Evolutionary conservation across 1,140 invertebrate genomes (phyloP), one percentile per base, ranked within the genome.

Genomic region (Lepidurus packardi): DNA sequence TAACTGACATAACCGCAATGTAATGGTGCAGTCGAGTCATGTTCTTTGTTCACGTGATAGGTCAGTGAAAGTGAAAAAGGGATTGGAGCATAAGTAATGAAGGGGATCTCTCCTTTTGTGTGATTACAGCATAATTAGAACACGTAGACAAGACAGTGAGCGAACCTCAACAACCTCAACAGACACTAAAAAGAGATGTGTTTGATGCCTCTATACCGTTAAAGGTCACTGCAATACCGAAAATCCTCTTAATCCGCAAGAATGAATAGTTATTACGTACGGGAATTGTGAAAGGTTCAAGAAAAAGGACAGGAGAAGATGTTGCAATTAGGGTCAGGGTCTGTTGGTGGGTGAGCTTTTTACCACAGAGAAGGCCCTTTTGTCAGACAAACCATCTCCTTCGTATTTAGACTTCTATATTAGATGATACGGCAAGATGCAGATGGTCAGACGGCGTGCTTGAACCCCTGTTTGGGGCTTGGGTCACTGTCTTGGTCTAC

Each of bases 21-120:
- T 65, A 65, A 65, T 16, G 13, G 16, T 16, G 53, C 7, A 65
- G 53, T 65, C 53, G 16, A 65, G 53, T 65, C 53, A 21, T 65
- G 53, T 47, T 11, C 53, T 65, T 65, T 65, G 53, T 65, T 65
- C 53, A 65, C 53, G 53, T 65, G 53, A 65, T 65, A 21, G 53
- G 53, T 13, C 7, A 65, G 53, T 65, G 53, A 65, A 65, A 65
- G 53, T 65, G 21, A 65, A 65, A 7, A 65, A 1, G n/a, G 53
- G 9, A 65, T 21, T 65, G 16, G 21, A 65, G 16, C 13, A 65
- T 65, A 13, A 16, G 6, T 13, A 65, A 65, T 9, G 34, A 34
- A 65, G 13, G 53, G n/a, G 21, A 65, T 65, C 16, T 13, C n/a
- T 65, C 21, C 53, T 65, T 65, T 65, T 65, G 6, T 16, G 53